Base-by-base conservation (phyloP, 2,113 vertebrate species). In the Xenopus laevis region DNA sequence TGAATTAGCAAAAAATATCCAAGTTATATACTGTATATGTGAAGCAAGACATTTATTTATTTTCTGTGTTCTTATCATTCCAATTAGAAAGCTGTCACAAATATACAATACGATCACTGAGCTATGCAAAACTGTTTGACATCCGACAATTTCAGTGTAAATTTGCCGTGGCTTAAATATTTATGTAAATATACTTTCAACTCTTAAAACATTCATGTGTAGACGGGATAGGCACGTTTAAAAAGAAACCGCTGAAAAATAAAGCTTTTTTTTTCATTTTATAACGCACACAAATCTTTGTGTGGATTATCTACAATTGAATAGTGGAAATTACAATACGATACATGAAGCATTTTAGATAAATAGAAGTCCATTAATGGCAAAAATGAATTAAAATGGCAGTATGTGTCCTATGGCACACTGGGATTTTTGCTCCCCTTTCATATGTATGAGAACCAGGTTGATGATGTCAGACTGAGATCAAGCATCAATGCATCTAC, bases 31-130 rank as follows among this genome's bases (percentile, higher is more conserved):
- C 16, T 15, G 13, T 16, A n/a, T 55, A n/a, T 8, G 7, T 55
- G 53, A 16, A 55, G 15, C 13, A 55, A n/a, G 53, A 50, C 47
- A 13, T 16, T 55, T 9, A 4, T 17, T 55, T 11, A 55, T 55
- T n/a, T 55, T n/a, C 4, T n/a, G 5, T 55, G 6, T n/a, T n/a
- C 8, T 55, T 55, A n/a, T 55, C 53, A 64, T 44, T 40, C 10
- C 16, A 40, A n/a, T 64, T 40, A 64, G 9, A 64, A 64, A 40
- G 30, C 61, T 10, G 10, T 67, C 65, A 47, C 65, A 67, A 67
- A 50, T 52, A 67, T 13, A 67, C 65, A 47, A 50, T 30, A 16
- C 53, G 2, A n/a, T 8, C 17, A 55, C 15, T 55, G 52, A 55
- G 7, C 52, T 7, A 15, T 55, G 52, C 13, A 55, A 55, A 15